Conservation (phyloP, 1,140 invertebrate genomes). For the Ectropis grisescens region DNA sequence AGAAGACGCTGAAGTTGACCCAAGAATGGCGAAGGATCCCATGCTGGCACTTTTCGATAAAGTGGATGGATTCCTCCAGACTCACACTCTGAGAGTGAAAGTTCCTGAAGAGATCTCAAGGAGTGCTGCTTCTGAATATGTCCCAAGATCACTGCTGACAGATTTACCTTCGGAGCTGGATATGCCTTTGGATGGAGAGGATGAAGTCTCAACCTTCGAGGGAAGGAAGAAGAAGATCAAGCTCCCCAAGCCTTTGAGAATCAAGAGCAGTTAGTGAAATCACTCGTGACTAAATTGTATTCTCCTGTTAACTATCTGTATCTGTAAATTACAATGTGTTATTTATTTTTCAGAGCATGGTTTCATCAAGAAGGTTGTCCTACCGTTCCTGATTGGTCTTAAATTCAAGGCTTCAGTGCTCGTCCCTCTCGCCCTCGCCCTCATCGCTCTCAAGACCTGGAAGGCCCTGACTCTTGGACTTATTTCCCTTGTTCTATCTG, state of each 20-base stretch:
- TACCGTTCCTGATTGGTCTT: conserved; percentile 86
- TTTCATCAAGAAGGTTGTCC: conserved; percentile 85
- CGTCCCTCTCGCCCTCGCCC: conserved; percentile 81
- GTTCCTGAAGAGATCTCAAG: conserved; percentile 73
- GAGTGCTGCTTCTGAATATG: conserved; percentile 69
- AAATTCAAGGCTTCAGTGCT: conserved; percentile 88
- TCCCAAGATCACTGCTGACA: conserved; percentile 77
- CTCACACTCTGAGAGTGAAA: conserved; percentile 74
- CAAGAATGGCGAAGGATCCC: conserved; percentile 50
- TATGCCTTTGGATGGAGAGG: conserved; percentile 76
- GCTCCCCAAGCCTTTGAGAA: conserved; percentile 57
- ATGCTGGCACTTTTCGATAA: conserved; percentile 71
- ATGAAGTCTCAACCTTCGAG: conserved; percentile 72
- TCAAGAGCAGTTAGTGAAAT: conserved; percentile 52
- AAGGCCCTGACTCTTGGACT: conserved; percentile 87
- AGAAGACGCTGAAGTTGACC: conserved; percentile 51
- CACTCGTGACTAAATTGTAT: not conserved
- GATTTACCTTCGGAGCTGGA: conserved; percentile 76
- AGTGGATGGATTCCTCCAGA: conserved; percentile 76
- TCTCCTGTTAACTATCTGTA: not conserved
- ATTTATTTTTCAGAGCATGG: conserved; percentile 74
- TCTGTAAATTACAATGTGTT: not conserved
- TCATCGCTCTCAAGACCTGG: conserved; percentile 90
- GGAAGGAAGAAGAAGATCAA: conserved; percentile 65
- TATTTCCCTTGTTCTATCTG: conserved; percentile 83